A percentile compares a stretch with the other conserved stretches of the same genome.
These are phyloP conservation scores for Drosophila sucinea DNA, from an alignment of 1,140 invertebrate genomes.

Conservation along the genomic window DNA sequence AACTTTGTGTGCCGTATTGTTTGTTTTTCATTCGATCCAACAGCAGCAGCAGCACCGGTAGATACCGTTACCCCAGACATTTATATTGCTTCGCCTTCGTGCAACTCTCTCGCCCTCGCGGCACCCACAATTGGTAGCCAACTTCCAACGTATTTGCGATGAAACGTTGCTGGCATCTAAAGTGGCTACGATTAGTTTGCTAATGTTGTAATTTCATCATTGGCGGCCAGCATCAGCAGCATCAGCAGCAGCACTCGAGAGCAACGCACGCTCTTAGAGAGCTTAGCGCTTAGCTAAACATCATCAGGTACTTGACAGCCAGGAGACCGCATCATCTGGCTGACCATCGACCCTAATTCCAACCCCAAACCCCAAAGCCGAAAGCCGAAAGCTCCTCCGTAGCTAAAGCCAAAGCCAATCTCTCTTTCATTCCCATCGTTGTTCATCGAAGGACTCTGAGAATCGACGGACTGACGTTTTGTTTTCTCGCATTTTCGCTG, in stretches of 20 bases:
- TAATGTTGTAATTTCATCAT: conserved; percentile 82
- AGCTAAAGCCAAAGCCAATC: background rate
- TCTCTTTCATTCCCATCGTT: conserved; percentile 28
- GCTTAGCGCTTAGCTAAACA: conserved; percentile 70
- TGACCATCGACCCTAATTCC: conserved; percentile 42
- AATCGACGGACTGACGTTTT: conserved; percentile 1
- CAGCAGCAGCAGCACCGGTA: too few relatives aligned
- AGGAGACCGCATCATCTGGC: conserved; percentile 61
- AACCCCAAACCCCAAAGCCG: background rate
- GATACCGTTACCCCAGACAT: conserved; percentile 44
- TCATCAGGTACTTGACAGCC: conserved; percentile 77
- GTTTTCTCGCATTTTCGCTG: conserved; percentile 40
- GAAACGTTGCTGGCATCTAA: conserved; percentile 71
- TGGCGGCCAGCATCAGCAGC: conserved; percentile 30
- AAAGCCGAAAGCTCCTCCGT: too few relatives aligned
- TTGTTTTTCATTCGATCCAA: conserved; percentile 49
- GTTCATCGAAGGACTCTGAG: conserved; percentile 10
- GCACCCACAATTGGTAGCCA: conserved; percentile 5
- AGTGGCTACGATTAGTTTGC: conserved; percentile 81
- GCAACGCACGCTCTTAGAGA: conserved; percentile 32
- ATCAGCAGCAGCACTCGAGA: conserved; percentile 39
- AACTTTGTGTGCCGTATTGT: conserved; percentile 59
- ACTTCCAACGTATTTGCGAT: conserved; percentile 8
- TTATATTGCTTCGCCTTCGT: conserved; percentile 42
- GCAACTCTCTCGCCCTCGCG: background rate